Conservation (phyloP, 2,797 vertebrate species). For the Channa striata region DNA sequence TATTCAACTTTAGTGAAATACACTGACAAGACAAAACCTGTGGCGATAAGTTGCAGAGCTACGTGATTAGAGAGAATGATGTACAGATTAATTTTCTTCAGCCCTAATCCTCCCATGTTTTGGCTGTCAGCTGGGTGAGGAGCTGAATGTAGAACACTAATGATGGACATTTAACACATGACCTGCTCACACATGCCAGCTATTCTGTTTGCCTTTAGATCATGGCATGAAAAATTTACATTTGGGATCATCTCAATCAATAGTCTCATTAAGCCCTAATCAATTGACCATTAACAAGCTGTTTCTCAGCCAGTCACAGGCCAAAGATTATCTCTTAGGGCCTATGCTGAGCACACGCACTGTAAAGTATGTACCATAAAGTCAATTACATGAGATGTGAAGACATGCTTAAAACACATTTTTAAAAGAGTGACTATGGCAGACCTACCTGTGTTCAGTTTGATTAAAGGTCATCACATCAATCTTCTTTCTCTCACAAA, state of each 20-base stretch:
- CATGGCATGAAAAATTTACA: constrained; percentile 73
- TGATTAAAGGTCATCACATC: constrained; percentile 46
- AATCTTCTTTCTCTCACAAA: constrained; percentile 43
- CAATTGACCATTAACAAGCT: constrained; percentile 83
- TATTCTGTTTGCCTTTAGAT: constrained; percentile 62
- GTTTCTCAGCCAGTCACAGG: constrained; percentile 66
- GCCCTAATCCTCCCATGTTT: constrained; percentile 47
- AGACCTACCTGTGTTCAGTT: constrained; percentile 29
- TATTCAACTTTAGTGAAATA: too few species aligned
- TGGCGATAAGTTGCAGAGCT: constrained; percentile 32
- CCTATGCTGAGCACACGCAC: constrained; percentile 40
- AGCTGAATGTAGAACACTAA: constrained; percentile 61
- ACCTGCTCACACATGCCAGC: constrained; percentile 58
- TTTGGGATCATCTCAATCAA: constrained; percentile 77
- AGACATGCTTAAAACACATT: constrained; percentile 17
- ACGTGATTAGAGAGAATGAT: constrained; percentile 47
- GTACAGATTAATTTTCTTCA: constrained; percentile 50
- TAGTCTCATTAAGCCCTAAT: constrained; percentile 81
- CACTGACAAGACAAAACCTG: constrained; percentile 27
- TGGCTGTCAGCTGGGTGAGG: constrained; percentile 49
- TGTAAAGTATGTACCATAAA: constrained; percentile 39
- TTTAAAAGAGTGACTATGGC: constrained; percentile 30
- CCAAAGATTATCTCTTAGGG: constrained; percentile 39
- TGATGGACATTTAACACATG: constrained; percentile 77
- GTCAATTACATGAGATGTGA: constrained; percentile 48